Percentiles rank a stretch among this genome's conserved stretches.
Conservation (phyloP, 2,888 invertebrate genomes). For the Agrotis ipsilon region DNA sequence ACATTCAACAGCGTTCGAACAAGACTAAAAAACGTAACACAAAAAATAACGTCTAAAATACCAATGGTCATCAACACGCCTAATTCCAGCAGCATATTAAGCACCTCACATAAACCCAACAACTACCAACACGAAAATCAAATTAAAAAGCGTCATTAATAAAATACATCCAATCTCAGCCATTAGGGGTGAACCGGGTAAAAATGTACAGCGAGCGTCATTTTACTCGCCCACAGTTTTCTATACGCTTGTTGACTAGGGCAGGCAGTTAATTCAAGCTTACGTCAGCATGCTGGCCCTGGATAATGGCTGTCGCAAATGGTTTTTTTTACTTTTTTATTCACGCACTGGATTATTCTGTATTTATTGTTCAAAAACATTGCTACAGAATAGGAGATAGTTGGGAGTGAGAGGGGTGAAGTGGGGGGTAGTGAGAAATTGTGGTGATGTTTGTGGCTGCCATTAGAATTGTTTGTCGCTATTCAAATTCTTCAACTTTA, state of each 20-base stretch:
- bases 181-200: conserved; percentile 60
- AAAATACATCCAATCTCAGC: conserved; percentile 58
- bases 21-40: not conserved
- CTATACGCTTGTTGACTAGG: conserved; percentile 71
- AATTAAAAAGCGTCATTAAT: conserved; percentile 59
- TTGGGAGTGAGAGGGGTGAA: conserved; percentile 4
- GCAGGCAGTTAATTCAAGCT: conserved; percentile 73
- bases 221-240: conserved; percentile 67
- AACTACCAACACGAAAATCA: conserved; percentile 45
- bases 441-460: not conserved
- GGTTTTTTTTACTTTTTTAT: conserved; percentile 65
- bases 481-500: not conserved
- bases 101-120: conserved; percentile 16
- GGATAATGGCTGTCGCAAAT: conserved; percentile 72
- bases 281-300: conserved; percentile 71
- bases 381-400: conserved; percentile 31
- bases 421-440: not conserved
- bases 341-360: conserved; percentile 58
- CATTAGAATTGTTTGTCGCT: not conserved
- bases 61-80: not conserved
- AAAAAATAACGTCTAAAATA: not conserved
- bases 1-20: fast-evolving
- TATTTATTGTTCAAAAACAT: conserved; percentile 52
- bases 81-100: conserved; percentile 7
- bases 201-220: conserved; percentile 66